Evolutionary conservation across 2,113 vertebrate genomes (phyloP).

Genomic region (Spilogale gracilis): DNA sequence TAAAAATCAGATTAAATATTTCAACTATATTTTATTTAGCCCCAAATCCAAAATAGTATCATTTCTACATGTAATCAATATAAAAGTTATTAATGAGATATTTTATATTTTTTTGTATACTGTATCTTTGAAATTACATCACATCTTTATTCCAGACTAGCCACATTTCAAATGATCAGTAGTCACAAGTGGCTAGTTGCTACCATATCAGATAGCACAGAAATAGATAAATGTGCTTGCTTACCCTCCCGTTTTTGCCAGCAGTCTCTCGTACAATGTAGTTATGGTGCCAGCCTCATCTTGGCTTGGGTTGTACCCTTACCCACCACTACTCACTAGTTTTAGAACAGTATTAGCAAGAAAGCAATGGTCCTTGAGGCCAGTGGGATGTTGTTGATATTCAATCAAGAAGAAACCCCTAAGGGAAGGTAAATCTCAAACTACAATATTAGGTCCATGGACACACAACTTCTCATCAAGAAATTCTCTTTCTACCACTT

Average conservation of each 20-base stretch:
- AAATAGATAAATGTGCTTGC: background rate
- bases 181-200: no score
- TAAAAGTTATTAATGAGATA: background rate
- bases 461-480: background rate
- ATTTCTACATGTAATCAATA: background rate
- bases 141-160: background rate
- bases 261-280: background rate
- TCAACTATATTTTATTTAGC: background rate
- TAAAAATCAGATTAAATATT: background rate
- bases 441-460: background rate
- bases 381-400: background rate
- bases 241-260: background rate
- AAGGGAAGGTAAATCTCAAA: background rate
- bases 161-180: background rate
- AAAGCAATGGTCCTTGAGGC: background rate
- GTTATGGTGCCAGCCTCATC: background rate
- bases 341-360: background rate
- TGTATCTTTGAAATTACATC: background rate
- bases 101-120: background rate
- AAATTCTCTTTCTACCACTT: background rate
- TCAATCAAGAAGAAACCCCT: background rate
- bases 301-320: background rate
- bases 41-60: background rate
- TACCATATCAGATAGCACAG: background rate
- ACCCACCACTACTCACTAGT: background rate